These are phyloP conservation scores for Mesorhabditis spiculigera DNA, from an alignment of 2,888 invertebrate species.

Conservation along the genomic window DNA sequence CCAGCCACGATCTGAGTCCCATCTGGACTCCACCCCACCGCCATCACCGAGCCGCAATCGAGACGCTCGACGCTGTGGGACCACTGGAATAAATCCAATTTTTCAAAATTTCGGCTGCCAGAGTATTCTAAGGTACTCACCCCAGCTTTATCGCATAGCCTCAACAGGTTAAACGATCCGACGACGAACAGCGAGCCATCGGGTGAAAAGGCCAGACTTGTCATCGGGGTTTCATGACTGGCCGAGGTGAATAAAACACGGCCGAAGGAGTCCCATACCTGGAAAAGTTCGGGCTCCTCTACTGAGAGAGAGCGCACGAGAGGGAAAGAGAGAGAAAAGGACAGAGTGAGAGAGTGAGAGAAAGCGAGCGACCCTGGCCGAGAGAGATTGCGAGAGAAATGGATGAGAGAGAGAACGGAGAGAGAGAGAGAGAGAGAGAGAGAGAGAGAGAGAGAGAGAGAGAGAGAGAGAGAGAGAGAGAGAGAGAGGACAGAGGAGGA, in stretches of 20 bases:
- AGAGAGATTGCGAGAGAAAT: too few relatives aligned
- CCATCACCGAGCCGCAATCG: constrained; percentile 81
- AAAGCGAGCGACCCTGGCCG: too few relatives aligned
- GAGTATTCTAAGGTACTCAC: constrained; percentile 64
- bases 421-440: too few relatives aligned
- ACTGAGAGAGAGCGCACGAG: constrained; percentile 9
- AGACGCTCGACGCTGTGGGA: constrained; percentile 86
- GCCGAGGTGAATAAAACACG: constrained; percentile 80
- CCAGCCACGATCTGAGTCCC: constrained; percentile 91
- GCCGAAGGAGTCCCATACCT: constrained; percentile 86
- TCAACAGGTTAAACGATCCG: constrained; percentile 85
- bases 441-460: too few relatives aligned
- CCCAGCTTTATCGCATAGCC: constrained; percentile 87
- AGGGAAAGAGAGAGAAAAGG: too few relatives aligned
- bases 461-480: too few relatives aligned
- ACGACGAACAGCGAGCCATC: constrained; percentile 86
- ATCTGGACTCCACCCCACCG: constrained; percentile 87
- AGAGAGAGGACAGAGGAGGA: too few relatives aligned
- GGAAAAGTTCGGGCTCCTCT: neutral
- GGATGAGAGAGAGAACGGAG: too few relatives aligned
- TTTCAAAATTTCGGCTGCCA: constrained; percentile 5
- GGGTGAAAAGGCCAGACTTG: constrained; percentile 83
- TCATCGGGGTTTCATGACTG: constrained; percentile 84
- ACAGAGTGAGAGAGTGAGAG: too few relatives aligned
- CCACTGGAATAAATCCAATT: constrained; percentile 72